These are phyloP conservation scores for Ceratothoa steindachneri DNA, from an alignment of 2,888 invertebrate species.

Conservation along the genomic window DNA sequence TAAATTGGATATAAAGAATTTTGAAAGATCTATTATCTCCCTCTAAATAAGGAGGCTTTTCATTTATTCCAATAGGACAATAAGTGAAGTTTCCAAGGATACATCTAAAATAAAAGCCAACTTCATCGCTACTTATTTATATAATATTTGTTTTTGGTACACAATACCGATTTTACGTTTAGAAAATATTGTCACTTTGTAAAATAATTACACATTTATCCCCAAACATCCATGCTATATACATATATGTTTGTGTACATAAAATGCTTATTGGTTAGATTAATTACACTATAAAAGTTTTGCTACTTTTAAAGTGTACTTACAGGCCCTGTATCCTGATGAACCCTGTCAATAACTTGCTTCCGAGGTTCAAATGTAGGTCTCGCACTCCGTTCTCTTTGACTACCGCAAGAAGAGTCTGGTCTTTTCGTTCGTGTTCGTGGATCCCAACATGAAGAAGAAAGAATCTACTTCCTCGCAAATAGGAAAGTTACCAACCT, in stretches of 20 bases:
- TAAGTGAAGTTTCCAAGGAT: too few relatives aligned
- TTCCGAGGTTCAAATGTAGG: neutral
- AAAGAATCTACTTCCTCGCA: conserved; percentile 22
- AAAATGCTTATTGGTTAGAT: neutral
- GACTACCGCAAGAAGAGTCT: neutral
- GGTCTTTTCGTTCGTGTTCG: conserved; percentile 20
- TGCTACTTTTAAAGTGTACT: neutral
- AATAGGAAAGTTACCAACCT: too few relatives aligned
- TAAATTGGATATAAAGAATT: too few relatives aligned
- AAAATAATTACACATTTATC: too few relatives aligned
- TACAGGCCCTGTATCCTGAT: neutral
- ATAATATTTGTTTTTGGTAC: too few relatives aligned
- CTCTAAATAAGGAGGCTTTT: too few relatives aligned
- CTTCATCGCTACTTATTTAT: too few relatives aligned
- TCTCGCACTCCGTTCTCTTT: neutral
- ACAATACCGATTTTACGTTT: too few relatives aligned
- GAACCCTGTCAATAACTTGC: neutral
- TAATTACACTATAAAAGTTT: neutral
- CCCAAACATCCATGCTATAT: neutral
- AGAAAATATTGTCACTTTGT: too few relatives aligned
- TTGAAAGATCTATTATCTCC: too few relatives aligned
- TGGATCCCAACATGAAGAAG: conserved; percentile 19
- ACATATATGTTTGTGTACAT: neutral
- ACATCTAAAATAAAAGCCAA: too few relatives aligned
- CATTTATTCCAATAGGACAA: too few relatives aligned